Evolutionary conservation across 2,888 invertebrate genomes (phyloP).

Genomic region (Clostera curtula): DNA sequence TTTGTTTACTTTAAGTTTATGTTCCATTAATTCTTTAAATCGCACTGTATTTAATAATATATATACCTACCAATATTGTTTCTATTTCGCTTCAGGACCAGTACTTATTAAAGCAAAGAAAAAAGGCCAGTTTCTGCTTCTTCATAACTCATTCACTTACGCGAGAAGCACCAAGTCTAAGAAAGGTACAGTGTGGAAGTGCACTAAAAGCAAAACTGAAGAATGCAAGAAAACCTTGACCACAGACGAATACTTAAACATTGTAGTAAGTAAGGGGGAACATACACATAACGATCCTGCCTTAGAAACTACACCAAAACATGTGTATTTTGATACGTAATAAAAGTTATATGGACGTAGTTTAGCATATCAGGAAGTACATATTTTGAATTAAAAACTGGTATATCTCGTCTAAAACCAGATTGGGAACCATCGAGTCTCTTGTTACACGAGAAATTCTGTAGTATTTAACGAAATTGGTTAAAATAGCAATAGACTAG

Average conservation of each 20-base stretch:
- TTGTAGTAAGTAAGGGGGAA: slow-evolving; percentile 36
- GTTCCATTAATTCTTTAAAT: slow-evolving; percentile 2
- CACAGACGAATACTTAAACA: slow-evolving; percentile 49
- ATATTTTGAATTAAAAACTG: too few relatives aligned
- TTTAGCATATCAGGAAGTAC: too few relatives aligned
- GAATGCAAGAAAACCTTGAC: slow-evolving; percentile 40
- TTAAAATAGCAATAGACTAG: too few relatives aligned
- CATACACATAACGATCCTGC: slow-evolving; percentile 43
- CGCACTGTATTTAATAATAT: background rate
- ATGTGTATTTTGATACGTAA: slow-evolving; percentile 56
- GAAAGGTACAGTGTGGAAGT: slow-evolving; percentile 60
- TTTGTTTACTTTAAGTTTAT: too few relatives aligned
- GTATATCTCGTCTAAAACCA: too few relatives aligned
- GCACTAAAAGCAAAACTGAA: slow-evolving; percentile 44
- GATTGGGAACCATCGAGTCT: too few relatives aligned
- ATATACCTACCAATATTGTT: background rate
- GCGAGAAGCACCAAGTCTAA: slow-evolving; percentile 50
- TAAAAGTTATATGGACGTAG: slow-evolving; percentile 8
- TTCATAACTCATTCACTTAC: slow-evolving; percentile 45
- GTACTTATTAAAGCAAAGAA: slow-evolving; percentile 49
- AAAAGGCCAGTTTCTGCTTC: slow-evolving; percentile 42
- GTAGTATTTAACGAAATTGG: too few relatives aligned
- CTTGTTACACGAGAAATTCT: too few relatives aligned
- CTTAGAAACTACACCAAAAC: slow-evolving; percentile 42
- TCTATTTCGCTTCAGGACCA: slow-evolving; percentile 35